Evolutionary conservation across 2,113 vertebrate genomes (phyloP), one percentile per base, ranked within the genome.

Genomic region (Lethenteron reissneri): DNA sequence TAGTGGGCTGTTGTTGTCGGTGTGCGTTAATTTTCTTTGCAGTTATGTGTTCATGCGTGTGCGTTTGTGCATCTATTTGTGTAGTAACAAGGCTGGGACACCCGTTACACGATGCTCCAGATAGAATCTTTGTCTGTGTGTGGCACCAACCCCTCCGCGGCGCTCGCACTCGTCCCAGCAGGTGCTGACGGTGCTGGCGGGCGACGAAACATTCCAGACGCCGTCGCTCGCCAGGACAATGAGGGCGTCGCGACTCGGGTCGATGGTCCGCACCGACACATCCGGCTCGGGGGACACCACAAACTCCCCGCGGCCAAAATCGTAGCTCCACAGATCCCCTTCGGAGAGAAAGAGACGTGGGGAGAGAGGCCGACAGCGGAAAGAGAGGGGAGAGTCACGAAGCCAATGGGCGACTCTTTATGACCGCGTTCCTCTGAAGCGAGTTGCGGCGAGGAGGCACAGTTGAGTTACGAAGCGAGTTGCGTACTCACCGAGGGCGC

Each of bases 281-380:
- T 99, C 94, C 1, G 94, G 94, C 75, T 95, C 92, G 1, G 94
- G 94, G 9, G 92, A 97, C 70, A 99, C 94, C 2, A 99, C 89
- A 80, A 99, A 97, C 70, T 96, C 87, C 19, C 94, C 90, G 3
- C 88, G 95, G 83, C 94, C 96, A 82, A 99, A 99, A 74, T 99
- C 89, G 0, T 99, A 99, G 79, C 94, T 99, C 94, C 94, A 99
- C 57, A 99, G 81, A 73, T 97, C 92, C 57, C 92, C 92, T 97
- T 73, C 62, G 0, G 56, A 58, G 12, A 6, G 25, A 13, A 1
- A n/a, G 0, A 57, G 57, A 6, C 41, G 41, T 5, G 41, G 41
- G 41, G 41, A 41, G 41, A 41, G 41, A 41, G 41, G 5, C 72
- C 69, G 41, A 12, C 64, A 58, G 9, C 11, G 9, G 25, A 13